A percentile compares a stretch with the other conserved stretches of the same genome.
phyloP scores from a whole-genome alignment of 1,140 invertebrate species.

The Penaeus chinensis region DNA sequence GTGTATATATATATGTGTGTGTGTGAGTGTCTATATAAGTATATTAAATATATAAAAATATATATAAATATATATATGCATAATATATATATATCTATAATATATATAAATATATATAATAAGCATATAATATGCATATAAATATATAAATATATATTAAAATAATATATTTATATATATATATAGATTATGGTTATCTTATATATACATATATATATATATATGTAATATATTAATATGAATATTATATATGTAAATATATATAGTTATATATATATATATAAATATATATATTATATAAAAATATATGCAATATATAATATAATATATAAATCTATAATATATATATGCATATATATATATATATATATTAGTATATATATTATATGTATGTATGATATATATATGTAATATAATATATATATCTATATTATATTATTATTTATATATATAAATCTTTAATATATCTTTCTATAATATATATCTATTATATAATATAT shows the following conservation, averaged over 20 bases:
- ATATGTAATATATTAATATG: background rate
- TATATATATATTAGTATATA: background rate
- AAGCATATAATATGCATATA: background rate
- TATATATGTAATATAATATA: background rate
- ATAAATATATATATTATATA: conserved; percentile 12
- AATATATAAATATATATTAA: background rate
- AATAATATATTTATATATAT: conserved; percentile 2
- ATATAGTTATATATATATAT: conserved; percentile 17
- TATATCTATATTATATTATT: background rate
- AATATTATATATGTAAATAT: conserved; percentile 7
- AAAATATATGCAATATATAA: conserved; percentile 6
- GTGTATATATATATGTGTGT: background rate
- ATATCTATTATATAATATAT: background rate
- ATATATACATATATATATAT: background rate
- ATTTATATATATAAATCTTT: background rate
- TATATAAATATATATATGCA: conserved; percentile 3
- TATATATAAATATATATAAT: background rate
- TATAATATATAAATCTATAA: conserved; percentile 6
- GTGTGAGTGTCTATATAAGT: background rate
- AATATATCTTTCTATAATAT: background rate
- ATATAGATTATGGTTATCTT: background rate
- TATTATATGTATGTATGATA: conserved; percentile 8
- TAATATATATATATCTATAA: conserved; percentile 10
- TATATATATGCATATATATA: background rate
- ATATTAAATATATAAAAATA: background rate